Evolutionary conservation across 2,113 vertebrate species (phyloP).

Genomic region (Pionites leucogaster): DNA sequence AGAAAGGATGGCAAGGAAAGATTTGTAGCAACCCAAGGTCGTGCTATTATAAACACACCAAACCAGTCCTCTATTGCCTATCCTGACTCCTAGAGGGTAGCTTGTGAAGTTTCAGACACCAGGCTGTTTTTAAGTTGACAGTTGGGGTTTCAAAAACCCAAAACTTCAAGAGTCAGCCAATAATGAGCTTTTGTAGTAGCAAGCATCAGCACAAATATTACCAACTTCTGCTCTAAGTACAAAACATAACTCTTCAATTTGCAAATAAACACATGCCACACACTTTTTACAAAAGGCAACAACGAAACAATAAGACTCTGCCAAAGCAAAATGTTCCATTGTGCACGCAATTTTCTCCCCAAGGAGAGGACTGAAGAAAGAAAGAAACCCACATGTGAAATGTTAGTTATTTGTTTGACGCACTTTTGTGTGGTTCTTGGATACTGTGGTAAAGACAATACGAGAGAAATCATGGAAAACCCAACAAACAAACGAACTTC

Average conservation of each 20-base stretch:
- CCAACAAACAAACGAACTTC: not conserved
- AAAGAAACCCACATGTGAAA: not conserved
- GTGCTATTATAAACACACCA: not conserved
- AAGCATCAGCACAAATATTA: not conserved
- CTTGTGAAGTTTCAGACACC: not conserved
- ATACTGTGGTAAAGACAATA: not conserved
- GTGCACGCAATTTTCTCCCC: not conserved
- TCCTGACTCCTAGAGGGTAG: not conserved
- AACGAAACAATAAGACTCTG: not conserved
- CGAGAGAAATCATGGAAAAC: not conserved
- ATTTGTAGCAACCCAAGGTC: not conserved
- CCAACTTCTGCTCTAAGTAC: not conserved
- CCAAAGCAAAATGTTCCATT: not conserved
- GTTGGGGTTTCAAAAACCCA: not conserved
- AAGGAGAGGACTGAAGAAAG: not conserved
- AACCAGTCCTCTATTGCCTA: not conserved
- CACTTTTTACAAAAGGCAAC: not conserved
- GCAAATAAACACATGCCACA: not conserved
- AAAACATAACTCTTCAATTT: conserved; percentile 4
- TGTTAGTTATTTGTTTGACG: not conserved
- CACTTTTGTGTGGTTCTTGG: not conserved
- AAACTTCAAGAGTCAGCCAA: not conserved
- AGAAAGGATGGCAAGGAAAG: not conserved
- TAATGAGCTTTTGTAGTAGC: not conserved
- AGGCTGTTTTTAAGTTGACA: not conserved